Base-by-base conservation (phyloP, 2,888 invertebrate species). In the Diabrotica balteata region DNA sequence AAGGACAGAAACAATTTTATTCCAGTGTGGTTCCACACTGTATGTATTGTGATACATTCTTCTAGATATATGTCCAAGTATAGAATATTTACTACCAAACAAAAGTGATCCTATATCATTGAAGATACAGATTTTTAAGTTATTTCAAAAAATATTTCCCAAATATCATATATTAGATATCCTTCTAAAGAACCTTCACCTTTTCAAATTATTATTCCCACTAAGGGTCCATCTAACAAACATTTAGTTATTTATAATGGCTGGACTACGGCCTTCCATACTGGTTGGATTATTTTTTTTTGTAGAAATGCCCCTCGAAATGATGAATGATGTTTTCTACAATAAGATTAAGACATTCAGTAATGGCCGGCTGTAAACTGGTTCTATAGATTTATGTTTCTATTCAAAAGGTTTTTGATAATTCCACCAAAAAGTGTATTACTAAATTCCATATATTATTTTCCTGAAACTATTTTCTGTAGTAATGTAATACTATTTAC, bases 291-390 rank as follows among this genome's bases (percentile, higher is more conserved):
- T 49, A 73, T 70, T 73, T 17, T 17, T 62, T 71, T 71, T 73
- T 63, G 64, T 68, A 62, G 64, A 63, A 55, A 59, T 72, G 71
- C 74, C 75, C 75, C 74, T 70, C 61, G 70, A 76, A 76, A 77
- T 76, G 77, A 77, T 70, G 74, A 73, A 77, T 74, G 72, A 62
- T 65, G 66, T 67, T 63, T 68, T 71, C 64, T 67, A 75, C 76
- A 77, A 75, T 76, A 71, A 74, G 73, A 77, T 77, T 74, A 73
- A 77, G 76, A 77, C 76, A 75, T 77, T 71, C 74, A 73, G 73
- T 72, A 71, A 75, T 77, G 76, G 71, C 73, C 72, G 62, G 68
- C 66, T 61, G 62, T 66, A 64, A 71, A 70, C 72, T 73, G 70
- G 71, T 73, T 71, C 63, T 70, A 66, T 67, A 69, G 70, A 72